Evolutionary conservation across 2,797 vertebrate genomes (phyloP).

Genomic region (Nothura maculosa): DNA sequence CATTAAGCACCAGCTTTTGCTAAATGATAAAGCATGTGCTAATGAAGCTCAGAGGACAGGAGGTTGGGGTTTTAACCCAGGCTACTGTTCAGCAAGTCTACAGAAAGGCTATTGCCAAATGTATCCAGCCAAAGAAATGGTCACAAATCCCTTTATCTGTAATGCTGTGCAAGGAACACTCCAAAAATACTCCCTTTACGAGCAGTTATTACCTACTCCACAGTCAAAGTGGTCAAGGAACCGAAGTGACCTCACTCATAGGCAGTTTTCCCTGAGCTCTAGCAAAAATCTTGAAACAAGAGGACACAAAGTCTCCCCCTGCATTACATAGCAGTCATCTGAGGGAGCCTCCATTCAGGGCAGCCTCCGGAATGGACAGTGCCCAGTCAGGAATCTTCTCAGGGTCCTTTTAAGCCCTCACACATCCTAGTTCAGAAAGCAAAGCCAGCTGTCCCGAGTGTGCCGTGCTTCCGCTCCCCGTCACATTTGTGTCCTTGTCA

Average conservation of each 20-base stretch:
- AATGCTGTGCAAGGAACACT: not conserved
- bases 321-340: not conserved
- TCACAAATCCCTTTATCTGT: not conserved
- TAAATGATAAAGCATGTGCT: not conserved
- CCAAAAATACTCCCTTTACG: not conserved
- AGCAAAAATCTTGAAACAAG: not conserved
- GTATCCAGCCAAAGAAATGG: not conserved
- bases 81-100: constrained; percentile 37
- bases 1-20: constrained; percentile 38
- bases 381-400: not conserved
- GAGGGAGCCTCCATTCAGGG: not conserved
- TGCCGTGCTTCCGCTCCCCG: not conserved
- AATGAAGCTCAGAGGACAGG: constrained; percentile 41
- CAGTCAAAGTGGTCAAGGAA: not conserved
- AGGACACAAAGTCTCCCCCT: not conserved
- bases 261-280: not conserved
- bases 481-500: not conserved
- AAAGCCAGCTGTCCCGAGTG: not conserved
- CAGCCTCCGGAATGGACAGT: not conserved
- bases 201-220: not conserved
- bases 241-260: not conserved
- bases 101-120: not conserved
- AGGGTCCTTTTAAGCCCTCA: not conserved
- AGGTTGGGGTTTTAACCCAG: constrained; percentile 10
- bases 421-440: not conserved